Percentiles rank a stretch among this genome's conserved stretches.
These are phyloP conservation scores for Poeciliopsis gracilis DNA, from an alignment of 2,797 vertebrate species.

Conservation along the genomic window DNA sequence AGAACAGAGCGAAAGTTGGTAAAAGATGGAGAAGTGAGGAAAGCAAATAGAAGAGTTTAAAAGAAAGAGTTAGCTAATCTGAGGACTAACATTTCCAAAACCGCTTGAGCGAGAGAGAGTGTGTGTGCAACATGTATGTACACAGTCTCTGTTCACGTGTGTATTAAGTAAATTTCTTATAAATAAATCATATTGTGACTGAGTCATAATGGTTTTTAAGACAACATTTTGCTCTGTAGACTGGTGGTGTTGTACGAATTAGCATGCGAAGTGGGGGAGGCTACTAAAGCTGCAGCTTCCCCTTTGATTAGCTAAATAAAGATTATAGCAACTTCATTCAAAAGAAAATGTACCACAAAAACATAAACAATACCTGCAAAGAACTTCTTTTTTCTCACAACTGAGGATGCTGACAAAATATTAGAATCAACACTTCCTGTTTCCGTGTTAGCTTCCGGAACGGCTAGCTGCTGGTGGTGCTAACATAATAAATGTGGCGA, in stretches of 20 bases:
- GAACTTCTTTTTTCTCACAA: background rate
- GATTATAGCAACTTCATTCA: background rate
- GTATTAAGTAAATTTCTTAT: conserved; percentile 19
- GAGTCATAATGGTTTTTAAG: conserved; percentile 35
- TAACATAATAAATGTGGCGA: background rate
- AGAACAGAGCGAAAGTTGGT: conserved; percentile 19
- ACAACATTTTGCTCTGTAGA: conserved; percentile 29
- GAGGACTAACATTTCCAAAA: conserved; percentile 24
- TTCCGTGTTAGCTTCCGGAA: background rate
- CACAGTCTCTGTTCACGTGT: background rate
- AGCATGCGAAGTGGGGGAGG: background rate
- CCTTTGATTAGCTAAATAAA: background rate
- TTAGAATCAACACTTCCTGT: background rate
- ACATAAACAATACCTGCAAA: background rate
- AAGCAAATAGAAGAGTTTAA: conserved; percentile 7
- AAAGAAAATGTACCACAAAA: background rate
- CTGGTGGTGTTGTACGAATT: background rate
- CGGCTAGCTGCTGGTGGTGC: background rate
- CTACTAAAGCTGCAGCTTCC: background rate
- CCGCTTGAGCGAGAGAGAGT: background rate
- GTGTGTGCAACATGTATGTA: background rate
- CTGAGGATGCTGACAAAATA: background rate
- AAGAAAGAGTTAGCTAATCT: conserved; percentile 16
- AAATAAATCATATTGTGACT: conserved; percentile 28
- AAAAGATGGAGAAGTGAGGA: conserved; percentile 11